A percentile compares a stretch with the other conserved stretches of the same genome.
Evolutionary conservation across 2,888 invertebrate species (phyloP).

Genomic region (Lutraria lutraria): DNA sequence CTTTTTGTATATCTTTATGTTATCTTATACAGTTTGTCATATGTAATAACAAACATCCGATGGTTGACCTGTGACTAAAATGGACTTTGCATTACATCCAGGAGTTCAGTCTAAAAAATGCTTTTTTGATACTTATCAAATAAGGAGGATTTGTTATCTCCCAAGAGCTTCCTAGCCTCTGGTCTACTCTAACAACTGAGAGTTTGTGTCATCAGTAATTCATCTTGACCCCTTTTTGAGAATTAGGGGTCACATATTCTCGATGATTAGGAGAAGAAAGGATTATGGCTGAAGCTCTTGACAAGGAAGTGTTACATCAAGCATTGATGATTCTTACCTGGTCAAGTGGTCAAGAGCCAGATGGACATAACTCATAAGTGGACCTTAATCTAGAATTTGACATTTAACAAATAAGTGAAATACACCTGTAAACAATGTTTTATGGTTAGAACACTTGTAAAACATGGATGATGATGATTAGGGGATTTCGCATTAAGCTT

Average conservation of each 20-base stretch:
- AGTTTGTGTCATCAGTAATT: not conserved
- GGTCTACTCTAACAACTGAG: not conserved
- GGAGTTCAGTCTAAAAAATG: not conserved
- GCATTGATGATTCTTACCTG: not conserved
- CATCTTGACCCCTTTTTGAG: conserved; percentile 5
- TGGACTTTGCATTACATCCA: not conserved
- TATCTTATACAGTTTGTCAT: not conserved
- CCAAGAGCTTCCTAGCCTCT: no score
- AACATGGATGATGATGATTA: not conserved
- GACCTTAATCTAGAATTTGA: conserved; percentile 11
- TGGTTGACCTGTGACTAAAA: conserved; percentile 15
- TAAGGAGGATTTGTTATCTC: not conserved
- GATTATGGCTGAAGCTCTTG: not conserved
- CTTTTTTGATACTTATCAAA: not conserved
- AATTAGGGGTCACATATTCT: conserved; percentile 1
- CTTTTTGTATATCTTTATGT: not conserved
- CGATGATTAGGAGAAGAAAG: conserved; percentile 9
- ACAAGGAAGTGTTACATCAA: conserved; percentile 7
- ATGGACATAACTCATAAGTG: conserved; percentile 19
- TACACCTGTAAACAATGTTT: conserved; percentile 10
- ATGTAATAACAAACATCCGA: conserved; percentile 25
- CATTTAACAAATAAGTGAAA: conserved; percentile 13
- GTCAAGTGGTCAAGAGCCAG: not conserved
- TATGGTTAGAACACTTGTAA: not conserved
- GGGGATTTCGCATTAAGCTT: not conserved